Base-by-base conservation (phyloP, 2,888 invertebrate species). In the Drosophila planitibia region DNA sequence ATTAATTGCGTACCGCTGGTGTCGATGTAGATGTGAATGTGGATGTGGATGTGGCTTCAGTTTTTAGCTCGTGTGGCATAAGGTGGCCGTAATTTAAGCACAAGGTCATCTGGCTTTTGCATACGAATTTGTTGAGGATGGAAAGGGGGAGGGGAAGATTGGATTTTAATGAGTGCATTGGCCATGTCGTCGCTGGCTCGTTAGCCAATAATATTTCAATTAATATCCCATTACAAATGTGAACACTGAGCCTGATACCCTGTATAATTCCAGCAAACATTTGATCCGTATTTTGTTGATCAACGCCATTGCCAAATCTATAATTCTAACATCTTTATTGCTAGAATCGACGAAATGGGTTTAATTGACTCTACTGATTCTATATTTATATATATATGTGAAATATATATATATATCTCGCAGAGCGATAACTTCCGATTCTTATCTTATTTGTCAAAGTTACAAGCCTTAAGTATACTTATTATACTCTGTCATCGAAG, bases 1-100 rank as follows among this genome's bases (percentile, higher is more conserved):
- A 74, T 82, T 89, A 88, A 83, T 83, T 81, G 81, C 76, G 32
- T 62, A 64, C 51, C 35, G 30, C 9, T 35, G 53, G 33, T 22
- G 53, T 54, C 39, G 47, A 19, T 39, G 19, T 39, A 19, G 19
- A 37, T 69, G 16, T 55, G 47, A 19, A 54, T 69, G n/a, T 49
- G 16, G 49, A 7, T 57, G 39, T 55, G 47, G 37, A 52, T 69
- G 12, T 12, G 41, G 35, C 59, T 60, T 32, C 41, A 41, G 39
- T 35, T 62, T 49, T 51, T 51, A 51, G 51, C 47, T 47, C 47
- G 47, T 68, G 55, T 33, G 74, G 61, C 63, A 74, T 44, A 44
- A 63, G 63, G 51, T 60, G 74, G 25, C 35, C 83, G 61, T 57
- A 70, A 67, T 82, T 79, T 82, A 44, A 62, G 83, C 80, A 59